Evolutionary conservation across 2,113 vertebrate genomes (phyloP), one percentile per base, ranked within the genome.

Genomic region (Mobula birostris): DNA sequence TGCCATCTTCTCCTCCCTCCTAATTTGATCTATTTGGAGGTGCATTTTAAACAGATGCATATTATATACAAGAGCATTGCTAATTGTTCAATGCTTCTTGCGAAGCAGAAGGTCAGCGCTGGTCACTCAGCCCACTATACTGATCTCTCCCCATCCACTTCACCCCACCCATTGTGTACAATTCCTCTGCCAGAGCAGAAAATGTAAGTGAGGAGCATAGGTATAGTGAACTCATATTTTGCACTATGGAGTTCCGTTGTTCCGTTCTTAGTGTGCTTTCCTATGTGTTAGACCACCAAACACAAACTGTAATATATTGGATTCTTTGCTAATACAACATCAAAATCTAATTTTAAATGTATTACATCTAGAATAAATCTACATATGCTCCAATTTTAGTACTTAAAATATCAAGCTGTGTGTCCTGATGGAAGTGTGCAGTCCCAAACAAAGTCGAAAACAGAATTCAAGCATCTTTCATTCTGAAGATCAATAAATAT

Each of bases 401-500:
- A 48, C 40, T 93, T 93, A 93, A 93, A 93, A 93, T 93, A 70
- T 76, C 91, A 93, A 56, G 70, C 91, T 72, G 21, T 93, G 91
- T 27, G 29, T 70, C 91, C 56, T 93, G 24, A 93, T 74, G 32
- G 63, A 70, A 74, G 19, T 66, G 11, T 56, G 70, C 15, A 29
- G 70, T 56, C 72, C 11, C 68, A 93, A 93, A 93, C 12, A 74
- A 40, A 93, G 48, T 93, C 70, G 9, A 93, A 93, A 15, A 15
- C 90, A 93, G 85, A 66, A 90, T 90, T 90, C 61, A 36, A 74
- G 56, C 70, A 74, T 40, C 91, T 93, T 93, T 56, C 70, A 74
- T 56, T 93, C 63, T 66, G 29, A 32, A 66, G 29, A 90, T 68
- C 61, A 90, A 68, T 90, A 90, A 68, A 68, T 90, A 90, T 90